Evolutionary conservation across 2,113 vertebrate genomes (phyloP), one percentile per base, ranked within the genome.

Genomic region (Paramormyrops kingsleyae): DNA sequence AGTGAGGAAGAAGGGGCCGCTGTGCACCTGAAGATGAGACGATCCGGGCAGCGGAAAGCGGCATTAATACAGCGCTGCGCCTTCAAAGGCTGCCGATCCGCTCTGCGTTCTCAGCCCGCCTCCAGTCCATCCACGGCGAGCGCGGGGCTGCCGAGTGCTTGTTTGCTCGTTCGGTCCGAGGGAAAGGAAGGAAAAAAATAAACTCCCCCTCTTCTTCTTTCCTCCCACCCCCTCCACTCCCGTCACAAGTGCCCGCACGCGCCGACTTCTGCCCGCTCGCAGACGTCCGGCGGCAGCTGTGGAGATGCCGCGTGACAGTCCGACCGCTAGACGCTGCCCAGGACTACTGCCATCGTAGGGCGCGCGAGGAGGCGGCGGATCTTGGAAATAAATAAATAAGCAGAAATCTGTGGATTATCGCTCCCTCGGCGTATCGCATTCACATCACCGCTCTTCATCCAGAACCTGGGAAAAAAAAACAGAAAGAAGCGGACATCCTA

Each of bases 21-120:
- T 94, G 91, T 91, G 92, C 92, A 93, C 91, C 92, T 85, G 91
- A 92, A 90, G 93, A 93, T 91, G 89, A 92, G 87, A 90, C 88
- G 35, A 91, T 89, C 84, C 93, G 88, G 93, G 92, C 89, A 24
- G 91, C 89, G 24, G 87, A 92, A 90, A 92, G 92, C 46, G 77
- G 84, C 44, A 92, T 94, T 92, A 92, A 94, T 95, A 94, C 90
- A 91, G 93, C 91, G 92, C 93, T 96, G 93, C 94, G 95, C 95
- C 92, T 93, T 91, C 93, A 90, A 47, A 89, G 91, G 92, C 92
- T 94, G 19, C 31, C 35, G 19, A 83, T 42, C 35, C 5, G 39
- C 39, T 83, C 42, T 83, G 77, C 77, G 42, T 17, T 44, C 39
- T 42, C 92, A 89, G 90, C n/a, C 2, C 92, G 92, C 90, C 93